Percentiles rank a stretch among this genome's conserved stretches.
Conservation (phyloP, 2,888 invertebrate species). For the Galeopsomyia nigrocyanea region DNA sequence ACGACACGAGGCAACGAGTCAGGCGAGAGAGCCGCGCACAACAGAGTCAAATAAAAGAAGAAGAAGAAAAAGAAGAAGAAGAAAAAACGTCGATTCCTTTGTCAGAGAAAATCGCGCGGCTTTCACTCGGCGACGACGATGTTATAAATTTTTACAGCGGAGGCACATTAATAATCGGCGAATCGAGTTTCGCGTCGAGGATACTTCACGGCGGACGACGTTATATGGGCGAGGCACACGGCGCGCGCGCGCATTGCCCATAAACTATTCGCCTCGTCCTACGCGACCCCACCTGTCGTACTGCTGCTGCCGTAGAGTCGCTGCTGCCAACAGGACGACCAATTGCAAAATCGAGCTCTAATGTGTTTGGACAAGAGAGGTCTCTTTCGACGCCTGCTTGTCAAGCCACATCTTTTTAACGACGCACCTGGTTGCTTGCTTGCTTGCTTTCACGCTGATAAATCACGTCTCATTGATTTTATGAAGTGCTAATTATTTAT, state of each 20-base stretch:
- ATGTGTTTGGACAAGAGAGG: background rate
- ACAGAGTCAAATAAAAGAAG: conserved; percentile 5
- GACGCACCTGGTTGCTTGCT: no score
- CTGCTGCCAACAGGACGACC: conserved; percentile 51
- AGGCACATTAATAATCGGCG: conserved; percentile 46
- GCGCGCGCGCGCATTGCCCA: conserved; percentile 58
- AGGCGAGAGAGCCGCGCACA: background rate
- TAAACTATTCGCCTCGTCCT: conserved; percentile 64
- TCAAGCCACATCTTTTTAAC: no score
- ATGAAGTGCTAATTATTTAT: no score
- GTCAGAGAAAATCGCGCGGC: conserved; percentile 42
- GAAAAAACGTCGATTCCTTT: conserved; percentile 14
- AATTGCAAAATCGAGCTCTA: conserved; percentile 56
- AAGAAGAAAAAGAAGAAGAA: background rate
- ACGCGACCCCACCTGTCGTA: conserved; percentile 66
- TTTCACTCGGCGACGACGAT: conserved; percentile 43
- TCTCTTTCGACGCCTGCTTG: conserved; percentile 12
- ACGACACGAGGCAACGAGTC: background rate
- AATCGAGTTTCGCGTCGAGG: conserved; percentile 48
- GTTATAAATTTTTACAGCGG: conserved; percentile 37
- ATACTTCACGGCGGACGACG: conserved; percentile 51
- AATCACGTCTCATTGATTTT: no score
- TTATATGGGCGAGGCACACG: conserved; percentile 64
- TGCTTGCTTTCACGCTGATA: no score
- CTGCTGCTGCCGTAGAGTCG: conserved; percentile 47